Conservation (phyloP, 2,797 vertebrate species). For the Varecia variegata region DNA sequence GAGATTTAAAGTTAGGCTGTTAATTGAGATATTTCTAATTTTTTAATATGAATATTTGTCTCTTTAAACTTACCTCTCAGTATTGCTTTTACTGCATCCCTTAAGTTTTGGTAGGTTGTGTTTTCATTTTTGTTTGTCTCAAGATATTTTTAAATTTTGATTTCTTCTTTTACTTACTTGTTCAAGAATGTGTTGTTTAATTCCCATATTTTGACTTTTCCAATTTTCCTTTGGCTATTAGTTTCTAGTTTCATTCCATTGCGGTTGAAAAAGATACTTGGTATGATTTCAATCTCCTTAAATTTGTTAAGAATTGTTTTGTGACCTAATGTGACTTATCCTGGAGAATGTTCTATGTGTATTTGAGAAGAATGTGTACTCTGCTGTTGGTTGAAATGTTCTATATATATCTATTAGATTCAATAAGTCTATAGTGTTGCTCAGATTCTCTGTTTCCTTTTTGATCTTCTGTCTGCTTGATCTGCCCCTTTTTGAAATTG, state of each 20-base stretch:
- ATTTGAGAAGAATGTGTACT: not conserved
- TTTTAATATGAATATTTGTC: not conserved
- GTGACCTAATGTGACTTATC: not conserved
- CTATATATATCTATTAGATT: not conserved
- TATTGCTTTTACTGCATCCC: not conserved
- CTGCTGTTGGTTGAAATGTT: not conserved
- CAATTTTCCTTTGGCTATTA: not conserved
- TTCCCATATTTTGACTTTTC: not conserved
- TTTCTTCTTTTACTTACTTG: not conserved
- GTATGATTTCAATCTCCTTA: not conserved
- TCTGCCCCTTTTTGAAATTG: not conserved
- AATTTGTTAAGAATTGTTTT: not conserved
- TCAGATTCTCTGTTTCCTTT: not conserved
- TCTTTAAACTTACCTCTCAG: not conserved
- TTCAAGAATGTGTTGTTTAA: not conserved
- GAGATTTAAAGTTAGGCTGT: not conserved
- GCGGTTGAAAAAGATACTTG: not conserved
- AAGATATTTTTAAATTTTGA: not conserved
- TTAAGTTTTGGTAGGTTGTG: not conserved
- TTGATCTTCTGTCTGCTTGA: not conserved
- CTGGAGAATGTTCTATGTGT: not conserved
- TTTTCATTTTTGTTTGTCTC: not conserved
- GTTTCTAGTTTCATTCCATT: not conserved
- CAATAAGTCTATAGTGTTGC: not conserved
- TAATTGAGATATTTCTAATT: not conserved